phyloP scores from a whole-genome alignment of 2,797 vertebrate species.

The Sphenodon punctatus region DNA sequence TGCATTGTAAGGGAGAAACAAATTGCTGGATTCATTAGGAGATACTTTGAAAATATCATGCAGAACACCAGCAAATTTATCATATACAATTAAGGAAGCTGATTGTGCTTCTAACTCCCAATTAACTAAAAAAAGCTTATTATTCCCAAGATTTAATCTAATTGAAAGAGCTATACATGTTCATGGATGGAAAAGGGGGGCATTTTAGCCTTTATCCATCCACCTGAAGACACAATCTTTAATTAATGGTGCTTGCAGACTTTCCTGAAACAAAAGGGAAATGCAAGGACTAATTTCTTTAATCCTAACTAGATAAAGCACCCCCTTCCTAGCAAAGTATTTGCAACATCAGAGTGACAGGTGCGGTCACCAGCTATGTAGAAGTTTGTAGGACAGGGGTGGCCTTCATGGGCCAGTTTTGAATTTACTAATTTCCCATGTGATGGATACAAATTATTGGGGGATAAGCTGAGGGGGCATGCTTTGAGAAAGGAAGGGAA shows the following conservation, averaged over 20 bases:
- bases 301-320: neutral
- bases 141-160: neutral
- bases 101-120: neutral
- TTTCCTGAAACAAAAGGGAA: conserved; percentile 18
- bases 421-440: too few species aligned
- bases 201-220: neutral
- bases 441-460: too few species aligned
- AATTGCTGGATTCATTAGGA: neutral
- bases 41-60: neutral
- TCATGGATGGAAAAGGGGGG: neutral
- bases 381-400: neutral
- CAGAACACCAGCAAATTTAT: neutral
- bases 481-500: too few species aligned
- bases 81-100: neutral
- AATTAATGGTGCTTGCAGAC: neutral
- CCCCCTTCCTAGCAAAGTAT: neutral
- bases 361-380: neutral
- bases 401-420: too few species aligned
- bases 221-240: neutral
- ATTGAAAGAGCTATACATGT: neutral
- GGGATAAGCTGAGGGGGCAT: too few species aligned
- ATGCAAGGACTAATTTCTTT: neutral
- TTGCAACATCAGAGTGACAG: neutral
- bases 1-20: neutral
- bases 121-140: neutral